Evolutionary conservation across 1,140 invertebrate species (phyloP).

Genomic region (Drosophila murphyi): DNA sequence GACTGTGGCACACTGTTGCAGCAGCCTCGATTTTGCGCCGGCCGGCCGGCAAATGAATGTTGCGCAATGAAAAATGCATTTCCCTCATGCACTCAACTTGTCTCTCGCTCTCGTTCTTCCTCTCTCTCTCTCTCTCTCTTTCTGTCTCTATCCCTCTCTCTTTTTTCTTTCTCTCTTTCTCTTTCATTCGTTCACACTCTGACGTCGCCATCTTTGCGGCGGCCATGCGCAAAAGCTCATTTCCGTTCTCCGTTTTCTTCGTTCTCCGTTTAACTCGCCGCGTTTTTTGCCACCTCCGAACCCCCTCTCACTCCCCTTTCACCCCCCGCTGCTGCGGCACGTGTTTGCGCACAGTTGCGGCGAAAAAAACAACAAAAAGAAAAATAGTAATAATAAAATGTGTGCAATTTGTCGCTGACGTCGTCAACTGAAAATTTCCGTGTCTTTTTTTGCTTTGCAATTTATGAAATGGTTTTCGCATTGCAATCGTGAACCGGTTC

Average conservation of each 20-base stretch:
- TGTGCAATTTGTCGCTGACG: constrained; percentile 69
- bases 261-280: constrained; percentile 51
- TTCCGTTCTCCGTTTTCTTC: constrained; percentile 32
- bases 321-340: constrained; percentile 58
- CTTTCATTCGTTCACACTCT: constrained; percentile 8
- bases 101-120: constrained; percentile 2
- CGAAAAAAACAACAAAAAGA: too few relatives aligned
- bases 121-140: background rate
- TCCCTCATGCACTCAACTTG: constrained; percentile 32
- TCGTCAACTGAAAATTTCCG: constrained; percentile 56
- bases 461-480: too few relatives aligned
- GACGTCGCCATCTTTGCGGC: constrained; percentile 46
- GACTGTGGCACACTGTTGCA: constrained; percentile 69
- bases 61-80: constrained; percentile 81
- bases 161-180: constrained; percentile 11
- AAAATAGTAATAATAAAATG: background rate
- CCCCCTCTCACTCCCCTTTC: background rate
- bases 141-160: constrained; percentile 22
- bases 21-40: constrained; percentile 56
- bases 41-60: constrained; percentile 77
- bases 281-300: constrained; percentile 13
- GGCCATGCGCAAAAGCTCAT: constrained; percentile 72
- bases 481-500: background rate
- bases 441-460: background rate
- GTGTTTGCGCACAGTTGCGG: constrained; percentile 77